phyloP scores from a whole-genome alignment of 1,140 invertebrate species.

The Sycophila sp. region DNA sequence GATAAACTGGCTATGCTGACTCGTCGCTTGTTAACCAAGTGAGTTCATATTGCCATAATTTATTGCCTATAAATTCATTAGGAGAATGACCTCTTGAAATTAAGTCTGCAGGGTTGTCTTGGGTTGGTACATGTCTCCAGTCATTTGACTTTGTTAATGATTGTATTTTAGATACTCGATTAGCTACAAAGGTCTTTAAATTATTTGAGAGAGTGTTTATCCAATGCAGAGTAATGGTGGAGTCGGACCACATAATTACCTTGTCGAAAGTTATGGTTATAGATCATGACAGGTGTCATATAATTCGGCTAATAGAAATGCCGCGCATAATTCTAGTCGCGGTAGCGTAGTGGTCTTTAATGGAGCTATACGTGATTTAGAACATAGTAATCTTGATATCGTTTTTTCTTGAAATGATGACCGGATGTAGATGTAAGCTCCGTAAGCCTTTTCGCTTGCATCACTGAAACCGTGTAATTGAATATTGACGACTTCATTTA shows the following conservation, averaged over 20 bases:
- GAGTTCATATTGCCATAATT: too few relatives aligned
- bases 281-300: neutral
- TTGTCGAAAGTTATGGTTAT: neutral
- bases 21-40: neutral
- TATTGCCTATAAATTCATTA: too few relatives aligned
- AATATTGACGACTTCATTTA: neutral
- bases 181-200: neutral
- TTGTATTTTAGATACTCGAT: conserved; percentile 12
- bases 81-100: neutral
- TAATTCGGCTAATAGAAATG: neutral
- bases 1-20: neutral
- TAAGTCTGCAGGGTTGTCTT: neutral
- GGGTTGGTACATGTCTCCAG: neutral
- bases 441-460: conserved; percentile 3
- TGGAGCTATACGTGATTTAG: neutral
- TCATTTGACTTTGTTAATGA: neutral
- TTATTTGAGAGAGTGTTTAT: neutral
- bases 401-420: neutral
- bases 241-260: conserved; percentile 7
- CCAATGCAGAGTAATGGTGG: conserved; percentile 6
- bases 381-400: neutral
- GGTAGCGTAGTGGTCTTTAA: neutral
- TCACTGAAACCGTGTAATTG: conserved; percentile 23
- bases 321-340: conserved; percentile 18
- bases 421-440: neutral